These are phyloP conservation scores for Aleiodes leptofemur DNA, from an alignment of 2,888 invertebrate genomes.

Conservation along the genomic window DNA sequence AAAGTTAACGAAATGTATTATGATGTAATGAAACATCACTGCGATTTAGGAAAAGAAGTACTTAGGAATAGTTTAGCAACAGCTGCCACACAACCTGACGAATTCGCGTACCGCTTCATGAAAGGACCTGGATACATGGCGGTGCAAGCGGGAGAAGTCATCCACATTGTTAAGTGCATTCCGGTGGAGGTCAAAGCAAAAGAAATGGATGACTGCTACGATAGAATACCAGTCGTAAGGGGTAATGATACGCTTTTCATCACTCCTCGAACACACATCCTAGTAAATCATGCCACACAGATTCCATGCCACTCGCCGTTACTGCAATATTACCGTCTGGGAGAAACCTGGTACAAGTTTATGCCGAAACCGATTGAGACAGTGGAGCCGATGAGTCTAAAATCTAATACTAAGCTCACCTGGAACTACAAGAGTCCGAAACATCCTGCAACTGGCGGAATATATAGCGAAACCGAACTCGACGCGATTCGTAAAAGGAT, in stretches of 20 bases:
- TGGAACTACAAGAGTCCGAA: slow-evolving; percentile 1
- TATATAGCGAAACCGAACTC: neutral
- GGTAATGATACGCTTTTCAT: slow-evolving; percentile 54
- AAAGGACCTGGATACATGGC: slow-evolving; percentile 46
- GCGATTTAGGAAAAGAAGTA: slow-evolving; percentile 56
- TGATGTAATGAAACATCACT: slow-evolving; percentile 55
- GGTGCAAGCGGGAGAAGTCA: slow-evolving; percentile 55
- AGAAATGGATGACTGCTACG: slow-evolving; percentile 53
- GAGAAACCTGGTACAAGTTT: slow-evolving; percentile 50
- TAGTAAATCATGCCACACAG: slow-evolving; percentile 52
- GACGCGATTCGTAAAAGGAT: slow-evolving; percentile 7
- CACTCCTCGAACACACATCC: slow-evolving; percentile 55
- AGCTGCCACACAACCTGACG: slow-evolving; percentile 56
- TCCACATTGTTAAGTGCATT: slow-evolving; percentile 60
- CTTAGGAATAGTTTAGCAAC: slow-evolving; percentile 56
- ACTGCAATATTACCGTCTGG: slow-evolving; percentile 51
- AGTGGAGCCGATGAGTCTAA: neutral
- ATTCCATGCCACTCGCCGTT: slow-evolving; percentile 51
- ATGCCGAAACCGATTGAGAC: slow-evolving; percentile 1
- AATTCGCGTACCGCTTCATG: slow-evolving; percentile 57
- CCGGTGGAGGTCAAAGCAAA: slow-evolving; percentile 53
- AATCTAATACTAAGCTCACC: neutral
- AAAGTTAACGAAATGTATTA: slow-evolving; percentile 51
- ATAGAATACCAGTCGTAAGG: slow-evolving; percentile 56
- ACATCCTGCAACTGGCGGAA: neutral